These are phyloP conservation scores for Cybosia mesomella DNA, from an alignment of 2,888 invertebrate species.

Conservation along the genomic window DNA sequence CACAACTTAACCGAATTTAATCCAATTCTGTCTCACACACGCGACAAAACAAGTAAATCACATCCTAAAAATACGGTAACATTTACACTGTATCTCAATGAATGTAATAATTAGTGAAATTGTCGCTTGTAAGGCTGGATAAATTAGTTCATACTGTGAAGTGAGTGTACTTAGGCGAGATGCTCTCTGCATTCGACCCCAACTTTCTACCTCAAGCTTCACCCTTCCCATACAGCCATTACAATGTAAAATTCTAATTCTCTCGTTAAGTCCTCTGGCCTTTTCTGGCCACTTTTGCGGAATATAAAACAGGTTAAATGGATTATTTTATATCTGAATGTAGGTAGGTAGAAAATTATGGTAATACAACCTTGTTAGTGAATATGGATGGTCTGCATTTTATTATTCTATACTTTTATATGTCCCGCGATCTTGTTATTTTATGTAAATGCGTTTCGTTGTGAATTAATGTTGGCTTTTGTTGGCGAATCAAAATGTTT, in stretches of 20 bases:
- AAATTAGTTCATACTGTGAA: constrained; percentile 60
- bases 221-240: constrained; percentile 57
- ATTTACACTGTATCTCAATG: constrained; percentile 42
- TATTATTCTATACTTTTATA: constrained; percentile 48
- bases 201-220: constrained; percentile 34
- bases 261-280: constrained; percentile 69
- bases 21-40: constrained; percentile 29
- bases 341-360: constrained; percentile 58
- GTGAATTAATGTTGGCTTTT: constrained; percentile 44
- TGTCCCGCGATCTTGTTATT: constrained; percentile 39
- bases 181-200: constrained; percentile 40
- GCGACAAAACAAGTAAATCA: constrained; percentile 45
- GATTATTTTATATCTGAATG: constrained; percentile 58
- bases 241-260: constrained; percentile 80
- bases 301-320: constrained; percentile 69
- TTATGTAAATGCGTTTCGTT: constrained; percentile 45
- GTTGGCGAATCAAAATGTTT: constrained; percentile 33
- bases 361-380: constrained; percentile 54
- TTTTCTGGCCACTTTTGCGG: constrained; percentile 65
- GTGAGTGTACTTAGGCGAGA: constrained; percentile 43
- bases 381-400: constrained; percentile 46
- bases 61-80: constrained; percentile 42
- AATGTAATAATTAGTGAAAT: constrained; percentile 56
- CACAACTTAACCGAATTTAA: no score
- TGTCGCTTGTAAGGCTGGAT: constrained; percentile 46